Conservation (phyloP, 2,888 invertebrate species). For the Lepidochrysops patricia region DNA sequence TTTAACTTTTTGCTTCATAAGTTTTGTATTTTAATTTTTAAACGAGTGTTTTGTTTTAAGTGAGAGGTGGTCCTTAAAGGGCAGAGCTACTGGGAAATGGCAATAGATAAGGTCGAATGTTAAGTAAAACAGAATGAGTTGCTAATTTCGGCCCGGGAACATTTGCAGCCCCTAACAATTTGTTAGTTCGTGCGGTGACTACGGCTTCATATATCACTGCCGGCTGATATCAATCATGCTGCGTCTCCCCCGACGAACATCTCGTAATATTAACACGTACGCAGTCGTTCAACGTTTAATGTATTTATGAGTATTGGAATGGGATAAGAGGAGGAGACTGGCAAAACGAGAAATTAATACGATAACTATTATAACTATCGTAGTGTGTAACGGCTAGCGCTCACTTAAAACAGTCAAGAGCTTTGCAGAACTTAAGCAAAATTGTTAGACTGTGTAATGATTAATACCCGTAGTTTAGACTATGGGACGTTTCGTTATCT, state of each 20-base stretch:
- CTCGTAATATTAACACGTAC: background rate
- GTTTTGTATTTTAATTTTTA: too few species aligned
- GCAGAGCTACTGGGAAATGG: background rate
- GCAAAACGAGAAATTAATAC: background rate
- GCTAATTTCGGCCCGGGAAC: background rate
- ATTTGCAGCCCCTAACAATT: conserved; percentile 7
- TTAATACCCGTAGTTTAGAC: too few species aligned
- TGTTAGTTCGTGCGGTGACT: conserved; percentile 14
- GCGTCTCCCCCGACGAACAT: background rate
- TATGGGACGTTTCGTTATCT: too few species aligned
- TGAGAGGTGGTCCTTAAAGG: too few species aligned
- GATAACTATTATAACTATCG: too few species aligned
- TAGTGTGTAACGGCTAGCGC: too few species aligned
- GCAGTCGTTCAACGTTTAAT: background rate
- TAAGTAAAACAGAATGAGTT: conserved; percentile 3
- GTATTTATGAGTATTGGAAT: background rate
- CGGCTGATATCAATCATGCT: conserved; percentile 13
- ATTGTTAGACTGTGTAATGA: too few species aligned
- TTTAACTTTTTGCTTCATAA: too few species aligned
- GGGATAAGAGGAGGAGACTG: background rate
- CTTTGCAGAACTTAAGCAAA: too few species aligned
- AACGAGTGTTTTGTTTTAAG: too few species aligned
- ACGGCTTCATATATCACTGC: conserved; percentile 8
- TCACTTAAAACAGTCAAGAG: too few species aligned
- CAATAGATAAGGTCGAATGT: background rate